Evolutionary conservation across 2,113 vertebrate species (phyloP), one percentile per base, ranked within the genome.

Genomic region (Alligator mississippiensis): DNA sequence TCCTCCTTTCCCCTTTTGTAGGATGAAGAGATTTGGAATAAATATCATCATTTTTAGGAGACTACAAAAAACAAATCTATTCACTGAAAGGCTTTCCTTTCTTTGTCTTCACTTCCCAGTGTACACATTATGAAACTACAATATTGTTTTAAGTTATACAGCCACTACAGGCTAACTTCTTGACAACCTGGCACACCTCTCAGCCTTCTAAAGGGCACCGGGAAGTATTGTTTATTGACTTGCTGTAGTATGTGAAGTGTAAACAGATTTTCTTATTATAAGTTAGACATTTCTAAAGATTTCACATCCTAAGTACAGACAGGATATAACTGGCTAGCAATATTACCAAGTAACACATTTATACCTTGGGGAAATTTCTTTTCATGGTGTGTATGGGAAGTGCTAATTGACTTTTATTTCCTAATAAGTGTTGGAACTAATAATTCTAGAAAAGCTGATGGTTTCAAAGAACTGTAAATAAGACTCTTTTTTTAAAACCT

Each of bases 331-430:
- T 93, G 96, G 84, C 92, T 93, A 90, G 87, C 76, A 95, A 80
- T 93, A 95, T 59, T 85, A 95, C 68, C 91, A 93, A 96, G 91
- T 77, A 97, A 91, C 93, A 95, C 90, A 83, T 96, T 92, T 92
- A 95, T 55, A 94, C 97, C 93, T 81, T 68, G 61, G 97, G 96
- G 96, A 97, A 98, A 98, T 97, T 95, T 93, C 82, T 96, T 94
- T 95, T 89, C 75, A 85, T 84, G 59, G 88, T 95, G 91, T 88
- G 87, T 83, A 77, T 38, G 88, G 74, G 83, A 96, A 97, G 95
- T 92, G 96, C 90, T 98, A 98, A 98, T 96, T 98, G 95, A 95
- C 96, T 97, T 97, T 93, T 95, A 95, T 93, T 96, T 97, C 95
- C 90, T 96, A 98, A 97, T 97, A 97, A 96, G 86, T 85, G 83